Evolutionary conservation across 1,140 invertebrate species (phyloP).

Genomic region (Nymphalis io): DNA sequence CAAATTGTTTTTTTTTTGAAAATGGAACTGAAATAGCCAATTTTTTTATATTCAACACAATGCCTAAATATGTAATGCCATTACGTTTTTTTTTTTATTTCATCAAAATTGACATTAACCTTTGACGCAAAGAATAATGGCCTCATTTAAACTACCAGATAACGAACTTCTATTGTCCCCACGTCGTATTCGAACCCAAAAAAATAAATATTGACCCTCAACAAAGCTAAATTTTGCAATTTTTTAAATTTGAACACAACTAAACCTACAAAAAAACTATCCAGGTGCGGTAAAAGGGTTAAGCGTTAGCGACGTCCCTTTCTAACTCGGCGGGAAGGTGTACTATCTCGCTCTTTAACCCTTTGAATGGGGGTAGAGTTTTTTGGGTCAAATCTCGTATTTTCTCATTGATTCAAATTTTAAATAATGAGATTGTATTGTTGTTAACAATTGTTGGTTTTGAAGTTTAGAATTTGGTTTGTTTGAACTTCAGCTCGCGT

Average conservation of each 20-base stretch:
- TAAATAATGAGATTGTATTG: conserved; percentile 74
- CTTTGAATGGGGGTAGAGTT: conserved; percentile 62
- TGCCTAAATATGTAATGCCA: not conserved
- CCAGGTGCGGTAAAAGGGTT: conserved; percentile 77
- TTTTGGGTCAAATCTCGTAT: conserved; percentile 74
- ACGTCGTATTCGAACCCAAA: conserved; percentile 52
- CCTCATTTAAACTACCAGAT: conserved; percentile 62
- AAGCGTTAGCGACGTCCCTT: conserved; percentile 40
- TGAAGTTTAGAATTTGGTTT: conserved; percentile 55
- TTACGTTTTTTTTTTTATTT: conserved; percentile 17
- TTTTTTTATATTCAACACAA: not conserved
- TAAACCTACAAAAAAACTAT: conserved; percentile 56
- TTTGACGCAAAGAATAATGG: conserved; percentile 53
- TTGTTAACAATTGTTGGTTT: conserved; percentile 54
- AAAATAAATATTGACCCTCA: conserved; percentile 76
- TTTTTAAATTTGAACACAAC: conserved; percentile 72
- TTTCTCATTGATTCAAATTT: conserved; percentile 67
- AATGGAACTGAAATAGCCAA: not conserved
- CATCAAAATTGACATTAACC: conserved; percentile 26
- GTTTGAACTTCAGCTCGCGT: conserved; percentile 16
- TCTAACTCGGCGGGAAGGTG: conserved; percentile 37
- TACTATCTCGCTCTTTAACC: conserved; percentile 64
- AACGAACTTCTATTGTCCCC: conserved; percentile 70
- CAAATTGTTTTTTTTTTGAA: too few species aligned
- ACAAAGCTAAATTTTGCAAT: conserved; percentile 73